Evolutionary conservation across 2,888 invertebrate genomes (phyloP).

Genomic region (Ichneumon xanthorius): DNA sequence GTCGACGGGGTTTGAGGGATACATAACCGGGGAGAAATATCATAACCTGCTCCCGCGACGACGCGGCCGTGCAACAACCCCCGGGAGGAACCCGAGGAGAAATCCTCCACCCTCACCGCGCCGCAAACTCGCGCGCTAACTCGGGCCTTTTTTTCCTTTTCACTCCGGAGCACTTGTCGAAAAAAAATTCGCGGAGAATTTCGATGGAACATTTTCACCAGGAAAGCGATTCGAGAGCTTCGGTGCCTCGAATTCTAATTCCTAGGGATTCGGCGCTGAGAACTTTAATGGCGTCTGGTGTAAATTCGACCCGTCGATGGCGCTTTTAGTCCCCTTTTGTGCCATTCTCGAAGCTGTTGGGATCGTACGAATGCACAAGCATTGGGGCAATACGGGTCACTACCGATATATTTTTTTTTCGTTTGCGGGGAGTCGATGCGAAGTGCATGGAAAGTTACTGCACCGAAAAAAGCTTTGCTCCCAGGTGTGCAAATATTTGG

Average conservation of each 20-base stretch:
- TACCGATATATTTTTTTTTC: neutral
- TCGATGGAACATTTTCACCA: constrained; percentile 31
- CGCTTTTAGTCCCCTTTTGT: neutral
- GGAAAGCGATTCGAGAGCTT: constrained; percentile 6
- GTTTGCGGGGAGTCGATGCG: too few relatives aligned
- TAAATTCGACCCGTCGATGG: neutral
- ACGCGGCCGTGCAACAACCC: constrained; percentile 31
- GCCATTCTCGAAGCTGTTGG: neutral
- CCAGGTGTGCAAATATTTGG: constrained; percentile 61
- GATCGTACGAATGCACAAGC: neutral
- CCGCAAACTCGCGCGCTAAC: neutral
- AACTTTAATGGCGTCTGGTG: constrained; percentile 7
- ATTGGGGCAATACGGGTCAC: neutral
- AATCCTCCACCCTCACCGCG: constrained; percentile 8
- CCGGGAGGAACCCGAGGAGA: constrained; percentile 32
- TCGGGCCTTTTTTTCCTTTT: constrained; percentile 25
- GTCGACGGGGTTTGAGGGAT: constrained; percentile 18
- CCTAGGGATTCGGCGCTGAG: neutral
- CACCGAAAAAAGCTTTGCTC: constrained; percentile 4
- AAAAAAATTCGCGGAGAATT: constrained; percentile 28
- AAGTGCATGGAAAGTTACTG: too few relatives aligned
- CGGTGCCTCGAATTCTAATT: constrained; percentile 51
- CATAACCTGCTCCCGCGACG: constrained; percentile 29
- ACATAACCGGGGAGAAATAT: constrained; percentile 27
- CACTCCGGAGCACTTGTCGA: constrained; percentile 27